Conservation (phyloP, 2,888 invertebrate species). For the Noctua comes region DNA sequence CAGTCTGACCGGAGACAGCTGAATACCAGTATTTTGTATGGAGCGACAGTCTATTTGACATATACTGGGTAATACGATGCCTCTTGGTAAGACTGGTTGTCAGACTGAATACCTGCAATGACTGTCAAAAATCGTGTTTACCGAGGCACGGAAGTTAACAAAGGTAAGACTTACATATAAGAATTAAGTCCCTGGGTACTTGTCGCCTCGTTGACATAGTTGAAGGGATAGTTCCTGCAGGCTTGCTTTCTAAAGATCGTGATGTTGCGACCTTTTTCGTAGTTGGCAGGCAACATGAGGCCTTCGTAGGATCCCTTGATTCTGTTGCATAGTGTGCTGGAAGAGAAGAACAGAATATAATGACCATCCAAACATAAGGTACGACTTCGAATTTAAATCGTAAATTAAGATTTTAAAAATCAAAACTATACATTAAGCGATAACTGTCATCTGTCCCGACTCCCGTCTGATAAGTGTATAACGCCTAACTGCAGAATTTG, state of each 20-base stretch:
- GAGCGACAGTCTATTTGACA: not conserved
- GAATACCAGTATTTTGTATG: not conserved
- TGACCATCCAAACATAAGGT: not conserved
- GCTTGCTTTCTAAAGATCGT: slow-evolving; percentile 94
- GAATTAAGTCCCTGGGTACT: slow-evolving; percentile 89
- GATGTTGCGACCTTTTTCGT: slow-evolving; percentile 89
- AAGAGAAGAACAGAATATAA: slow-evolving; percentile 45
- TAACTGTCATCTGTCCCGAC: not conserved
- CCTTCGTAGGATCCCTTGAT: slow-evolving; percentile 94
- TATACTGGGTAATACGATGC: not conserved
- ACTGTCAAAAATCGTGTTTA: not conserved
- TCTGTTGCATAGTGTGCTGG: slow-evolving; percentile 92
- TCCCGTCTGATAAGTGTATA: not conserved
- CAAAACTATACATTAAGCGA: no score
- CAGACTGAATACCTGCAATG: no score
- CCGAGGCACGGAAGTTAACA: not conserved
- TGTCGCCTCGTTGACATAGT: slow-evolving; percentile 70
- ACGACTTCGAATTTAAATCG: not conserved
- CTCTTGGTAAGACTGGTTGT: not conserved
- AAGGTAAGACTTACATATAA: slow-evolving; percentile 87
- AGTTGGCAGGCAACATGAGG: slow-evolving; percentile 92
- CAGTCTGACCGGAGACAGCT: not conserved
- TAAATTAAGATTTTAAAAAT: not conserved
- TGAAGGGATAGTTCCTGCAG: slow-evolving; percentile 92
- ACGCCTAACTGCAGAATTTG: not conserved